Evolutionary conservation across 2,888 invertebrate genomes (phyloP), one percentile per base, ranked within the genome.

Genomic region (Agriopis marginaria): DNA sequence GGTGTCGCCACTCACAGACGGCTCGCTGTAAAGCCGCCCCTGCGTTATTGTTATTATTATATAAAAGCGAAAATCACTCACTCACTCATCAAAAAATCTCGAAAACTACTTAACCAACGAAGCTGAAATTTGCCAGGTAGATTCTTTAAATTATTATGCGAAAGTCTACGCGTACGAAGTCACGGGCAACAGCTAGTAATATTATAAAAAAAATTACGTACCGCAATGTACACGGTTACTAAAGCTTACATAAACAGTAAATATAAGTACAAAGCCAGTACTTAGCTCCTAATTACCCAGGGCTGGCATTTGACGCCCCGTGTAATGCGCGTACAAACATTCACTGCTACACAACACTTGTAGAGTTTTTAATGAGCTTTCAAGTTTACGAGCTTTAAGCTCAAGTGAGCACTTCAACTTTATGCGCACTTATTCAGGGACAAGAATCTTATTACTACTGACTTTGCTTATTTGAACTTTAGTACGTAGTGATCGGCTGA

Each of bases 261-360:
- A 23, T 50, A 62, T 40, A 63, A 50, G 59, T 39, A 67, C 54
- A 58, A 70, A 64, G 72, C 68, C 68, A 53, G 66, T 49, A 74
- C 66, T 75, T 69, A 67, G 68, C 74, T 71, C 68, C 75, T 81
- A 80, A 83, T 82, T 82, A 81, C 71, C 68, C 51, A 56, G 40
- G 63, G 61, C 60, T 59, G 71, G 74, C 80, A 82, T 81, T 82
- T 81, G 80, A 67, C 71, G 66, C 73, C 76, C 73, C 72, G 69
- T 51, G 73, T 75, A 78, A 77, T 72, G 66, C 74, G 66, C 76
- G 74, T 68, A 73, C 66, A 67, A 72, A 74, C 70, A 65, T 71
- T 63, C 70, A 17, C 59, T 56, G 64, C 53, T 63, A 68, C 68
- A 66, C 50, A 74, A 66, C 73, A 72, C 70, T 75, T 74, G 70